These are phyloP conservation scores for Thereva unica DNA, from an alignment of 2,888 invertebrate species.

Conservation along the genomic window DNA sequence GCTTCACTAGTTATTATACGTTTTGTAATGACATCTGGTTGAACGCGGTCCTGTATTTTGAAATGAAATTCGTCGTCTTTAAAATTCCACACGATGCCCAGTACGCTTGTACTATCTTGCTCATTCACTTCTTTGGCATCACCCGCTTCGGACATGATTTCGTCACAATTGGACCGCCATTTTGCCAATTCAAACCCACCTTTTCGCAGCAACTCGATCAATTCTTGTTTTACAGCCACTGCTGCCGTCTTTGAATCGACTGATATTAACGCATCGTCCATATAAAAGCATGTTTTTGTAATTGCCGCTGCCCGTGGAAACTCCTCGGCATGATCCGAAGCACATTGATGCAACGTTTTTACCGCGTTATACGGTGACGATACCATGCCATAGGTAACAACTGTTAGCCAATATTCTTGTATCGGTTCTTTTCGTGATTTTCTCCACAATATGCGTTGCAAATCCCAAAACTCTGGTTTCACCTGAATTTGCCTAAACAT, in stretches of 20 bases:
- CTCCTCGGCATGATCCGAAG: background rate
- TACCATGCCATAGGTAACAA: background rate
- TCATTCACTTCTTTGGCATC: background rate
- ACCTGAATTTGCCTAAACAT: conserved; percentile 32
- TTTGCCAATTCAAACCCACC: background rate
- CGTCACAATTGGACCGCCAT: background rate
- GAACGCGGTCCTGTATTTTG: too few relatives aligned
- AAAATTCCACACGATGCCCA: background rate
- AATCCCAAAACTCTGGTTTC: conserved; percentile 25
- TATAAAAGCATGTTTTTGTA: background rate
- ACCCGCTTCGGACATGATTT: background rate
- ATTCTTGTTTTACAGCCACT: background rate
- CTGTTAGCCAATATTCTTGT: background rate
- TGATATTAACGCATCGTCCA: background rate
- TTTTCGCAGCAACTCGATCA: background rate
- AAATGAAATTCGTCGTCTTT: background rate
- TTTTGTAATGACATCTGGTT: background rate
- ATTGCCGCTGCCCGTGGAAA: background rate
- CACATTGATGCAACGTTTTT: background rate
- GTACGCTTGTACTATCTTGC: background rate
- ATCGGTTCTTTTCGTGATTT: background rate
- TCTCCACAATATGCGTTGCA: conserved; percentile 34
- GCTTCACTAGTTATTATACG: background rate
- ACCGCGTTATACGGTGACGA: background rate
- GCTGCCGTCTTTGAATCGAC: background rate